These are phyloP conservation scores for Upupa epops DNA, from an alignment of 2,113 vertebrate genomes.

Conservation along the genomic window DNA sequence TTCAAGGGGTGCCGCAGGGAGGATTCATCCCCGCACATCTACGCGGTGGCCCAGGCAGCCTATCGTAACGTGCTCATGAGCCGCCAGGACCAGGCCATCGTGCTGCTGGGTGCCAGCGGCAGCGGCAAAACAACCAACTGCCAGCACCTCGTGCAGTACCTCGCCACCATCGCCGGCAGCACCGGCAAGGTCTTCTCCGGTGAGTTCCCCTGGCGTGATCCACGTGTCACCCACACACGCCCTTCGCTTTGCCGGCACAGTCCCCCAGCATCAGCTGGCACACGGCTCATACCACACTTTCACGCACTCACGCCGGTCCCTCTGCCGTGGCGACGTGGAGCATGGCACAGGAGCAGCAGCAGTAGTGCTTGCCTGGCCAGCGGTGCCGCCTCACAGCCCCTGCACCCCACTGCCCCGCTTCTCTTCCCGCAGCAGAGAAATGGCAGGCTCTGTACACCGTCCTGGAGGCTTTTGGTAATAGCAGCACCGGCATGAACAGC, in stretches of 20 bases:
- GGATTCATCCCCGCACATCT: constrained; percentile 92
- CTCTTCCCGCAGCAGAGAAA: constrained; percentile 85
- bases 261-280: accelerated
- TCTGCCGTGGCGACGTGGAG: accelerated
- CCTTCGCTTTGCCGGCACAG: not conserved
- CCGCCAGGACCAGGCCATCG: constrained; percentile 91
- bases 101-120: constrained; percentile 90
- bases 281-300: accelerated
- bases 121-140: constrained; percentile 96
- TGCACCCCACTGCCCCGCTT: constrained; percentile 4
- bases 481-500: constrained; percentile 86
- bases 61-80: constrained; percentile 93
- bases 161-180: constrained; percentile 90
- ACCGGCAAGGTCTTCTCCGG: constrained; percentile 93
- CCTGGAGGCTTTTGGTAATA: constrained; percentile 96
- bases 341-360: not conserved
- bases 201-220: constrained; percentile 41
- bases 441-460: constrained; percentile 96
- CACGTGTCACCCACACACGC: accelerated
- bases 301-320: not conserved
- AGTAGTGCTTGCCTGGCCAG: not conserved
- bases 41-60: constrained; percentile 89
- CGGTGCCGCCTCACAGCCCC: not conserved
- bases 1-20: constrained; percentile 95
- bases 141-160: constrained; percentile 93